These are phyloP conservation scores for Sporophila hypoxantha DNA, from an alignment of 2,113 vertebrate species.

Conservation along the genomic window DNA sequence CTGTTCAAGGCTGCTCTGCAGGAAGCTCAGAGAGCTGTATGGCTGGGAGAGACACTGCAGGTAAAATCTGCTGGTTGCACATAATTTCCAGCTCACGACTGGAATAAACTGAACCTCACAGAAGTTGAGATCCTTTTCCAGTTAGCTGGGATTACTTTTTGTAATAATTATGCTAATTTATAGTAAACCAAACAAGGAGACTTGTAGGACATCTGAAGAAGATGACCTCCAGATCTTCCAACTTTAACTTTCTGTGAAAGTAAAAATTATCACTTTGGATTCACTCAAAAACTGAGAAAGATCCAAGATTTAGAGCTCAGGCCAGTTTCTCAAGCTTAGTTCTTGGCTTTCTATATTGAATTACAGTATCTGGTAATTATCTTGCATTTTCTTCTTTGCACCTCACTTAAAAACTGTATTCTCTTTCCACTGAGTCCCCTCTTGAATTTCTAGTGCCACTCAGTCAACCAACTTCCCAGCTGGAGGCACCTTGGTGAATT, in stretches of 20 bases:
- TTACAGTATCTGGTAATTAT: not conserved
- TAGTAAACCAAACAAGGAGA: not conserved
- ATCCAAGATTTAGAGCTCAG: not conserved
- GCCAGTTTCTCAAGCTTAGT: not conserved
- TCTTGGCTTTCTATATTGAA: not conserved
- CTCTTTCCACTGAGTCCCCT: not conserved
- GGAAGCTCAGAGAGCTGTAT: not conserved
- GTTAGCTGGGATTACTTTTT: not conserved
- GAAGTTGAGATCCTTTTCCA: not conserved
- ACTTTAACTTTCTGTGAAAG: not conserved
- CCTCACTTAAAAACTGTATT: not conserved
- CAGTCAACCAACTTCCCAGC: not conserved
- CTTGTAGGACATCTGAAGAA: not conserved
- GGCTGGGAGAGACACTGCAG: not conserved
- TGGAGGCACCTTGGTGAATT: not conserved
- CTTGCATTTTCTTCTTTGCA: not conserved
- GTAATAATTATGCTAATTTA: not conserved
- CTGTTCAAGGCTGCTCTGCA: not conserved
- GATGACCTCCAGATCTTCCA: not conserved
- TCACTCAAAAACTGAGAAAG: not conserved
- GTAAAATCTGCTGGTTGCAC: not conserved
- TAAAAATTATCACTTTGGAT: not conserved
- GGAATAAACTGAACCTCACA: not conserved
- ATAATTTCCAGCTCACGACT: not conserved
- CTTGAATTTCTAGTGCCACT: not conserved